Conservation (phyloP, 1,140 invertebrate genomes). For the Bombus superbus region DNA sequence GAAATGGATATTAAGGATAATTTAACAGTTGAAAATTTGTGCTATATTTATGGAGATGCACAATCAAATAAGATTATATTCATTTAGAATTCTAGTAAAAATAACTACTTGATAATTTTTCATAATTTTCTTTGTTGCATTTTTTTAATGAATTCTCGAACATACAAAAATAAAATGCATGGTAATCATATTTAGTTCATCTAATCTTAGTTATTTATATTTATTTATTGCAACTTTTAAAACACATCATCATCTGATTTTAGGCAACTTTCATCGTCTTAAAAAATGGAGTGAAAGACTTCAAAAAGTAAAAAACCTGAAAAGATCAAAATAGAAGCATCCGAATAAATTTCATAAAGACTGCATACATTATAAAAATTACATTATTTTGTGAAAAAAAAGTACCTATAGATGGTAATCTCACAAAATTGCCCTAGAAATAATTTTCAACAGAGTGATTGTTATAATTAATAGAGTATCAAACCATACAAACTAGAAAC, state of each 20-base stretch:
- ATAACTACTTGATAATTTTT: background rate
- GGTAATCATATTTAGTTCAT: background rate
- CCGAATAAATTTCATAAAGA: too few species aligned
- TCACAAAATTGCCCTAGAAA: background rate
- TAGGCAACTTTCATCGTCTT: background rate
- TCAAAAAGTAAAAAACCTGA: background rate
- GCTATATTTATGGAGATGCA: background rate
- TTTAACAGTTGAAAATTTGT: background rate
- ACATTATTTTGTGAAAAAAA: background rate
- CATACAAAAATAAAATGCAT: constrained; percentile 1
- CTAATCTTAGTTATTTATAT: background rate
- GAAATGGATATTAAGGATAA: background rate
- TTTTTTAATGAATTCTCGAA: background rate
- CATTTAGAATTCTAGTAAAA: background rate
- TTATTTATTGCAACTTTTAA: background rate
- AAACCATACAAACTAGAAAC: background rate
- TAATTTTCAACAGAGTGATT: background rate
- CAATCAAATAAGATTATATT: background rate
- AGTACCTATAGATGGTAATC: background rate
- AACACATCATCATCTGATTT: background rate
- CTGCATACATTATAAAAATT: background rate
- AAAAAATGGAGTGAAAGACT: background rate
- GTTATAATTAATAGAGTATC: background rate
- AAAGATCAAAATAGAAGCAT: background rate
- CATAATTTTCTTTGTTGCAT: background rate